Evolutionary conservation across 1,140 invertebrate genomes (phyloP), one percentile per base, ranked within the genome.

Genomic region (Drosophila santomea): DNA sequence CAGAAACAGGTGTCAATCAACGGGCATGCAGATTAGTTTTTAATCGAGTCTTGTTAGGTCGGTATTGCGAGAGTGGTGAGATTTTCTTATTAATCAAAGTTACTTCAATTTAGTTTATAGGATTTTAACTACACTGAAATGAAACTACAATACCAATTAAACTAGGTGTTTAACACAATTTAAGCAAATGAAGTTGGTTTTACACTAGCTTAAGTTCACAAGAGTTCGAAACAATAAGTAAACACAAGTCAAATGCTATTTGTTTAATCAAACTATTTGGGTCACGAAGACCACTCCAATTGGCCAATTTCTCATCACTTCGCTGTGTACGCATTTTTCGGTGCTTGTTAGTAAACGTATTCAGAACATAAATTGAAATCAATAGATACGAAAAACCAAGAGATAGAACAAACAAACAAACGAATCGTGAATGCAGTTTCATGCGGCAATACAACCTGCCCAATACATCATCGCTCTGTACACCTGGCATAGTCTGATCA

Each of bases 391-490:
- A 11, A 17, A 44, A 36, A 11, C 4, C 20, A 56, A 55, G 8
- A 52, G 8, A 52, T 14, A 59, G 50, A 54, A 80, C 8, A 71
- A 82, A 80, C 8, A 71, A 82, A 57, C 50, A 71, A 71, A 68
- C 43, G 8, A 54, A 32, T 47, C 2, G 50, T 48, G 63, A 59
- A 80, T 74, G 62, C 77, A 78, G 58, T 64, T 55, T 38, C 81
- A 86, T 86, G 74, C 76, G 63, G 75, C 63, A 86, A 81, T 89
- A 91, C 79, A 91, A 92, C 96, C 96, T 97, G 94, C 96, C 96
- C 92, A 97, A 95, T 94, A 95, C 95, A 95, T 97, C 96, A 95
- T 97, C 96, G 93, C 95, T 95, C 55, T 74, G 69, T 91, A 95
- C 94, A 91, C 96, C 96, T 90, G 95, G 95, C 92, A 97, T 94